Percentiles rank a stretch among this genome's conserved stretches.
These are phyloP conservation scores for Mus minutoides DNA, from an alignment of 2,797 vertebrate genomes.

Conservation along the genomic window DNA sequence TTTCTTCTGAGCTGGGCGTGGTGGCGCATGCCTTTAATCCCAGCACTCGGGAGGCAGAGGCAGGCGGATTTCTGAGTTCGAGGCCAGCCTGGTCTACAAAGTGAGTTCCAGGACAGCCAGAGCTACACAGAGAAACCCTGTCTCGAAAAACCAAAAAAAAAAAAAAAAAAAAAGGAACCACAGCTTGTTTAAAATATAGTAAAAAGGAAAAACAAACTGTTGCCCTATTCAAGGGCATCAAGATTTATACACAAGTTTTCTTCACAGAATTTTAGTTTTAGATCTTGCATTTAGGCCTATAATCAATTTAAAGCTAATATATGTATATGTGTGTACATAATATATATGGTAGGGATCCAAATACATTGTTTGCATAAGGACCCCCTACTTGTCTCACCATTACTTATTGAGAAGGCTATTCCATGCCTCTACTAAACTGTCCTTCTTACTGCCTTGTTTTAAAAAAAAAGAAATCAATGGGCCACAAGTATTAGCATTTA, in stretches of 20 bases:
- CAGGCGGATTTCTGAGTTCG: no score
- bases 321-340: background rate
- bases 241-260: background rate
- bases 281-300: background rate
- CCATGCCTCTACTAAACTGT: background rate
- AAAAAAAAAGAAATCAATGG: background rate
- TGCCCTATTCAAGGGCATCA: background rate
- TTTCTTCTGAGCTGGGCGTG: no score
- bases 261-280: slow-evolving; percentile 12
- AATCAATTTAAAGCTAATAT: background rate
- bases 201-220: background rate
- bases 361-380: background rate
- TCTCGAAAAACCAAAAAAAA: no score
- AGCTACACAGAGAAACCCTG: no score
- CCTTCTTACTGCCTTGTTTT: background rate
- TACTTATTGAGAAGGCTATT: background rate
- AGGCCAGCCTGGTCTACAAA: no score
- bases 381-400: background rate
- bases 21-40: no score
- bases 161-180: no score
- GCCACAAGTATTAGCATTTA: background rate
- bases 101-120: no score
- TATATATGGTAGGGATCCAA: background rate
- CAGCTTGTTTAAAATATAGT: background rate
- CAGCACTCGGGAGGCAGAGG: no score